Conservation (phyloP, 2,113 vertebrate genomes). For the Chlamydotis undulata region DNA sequence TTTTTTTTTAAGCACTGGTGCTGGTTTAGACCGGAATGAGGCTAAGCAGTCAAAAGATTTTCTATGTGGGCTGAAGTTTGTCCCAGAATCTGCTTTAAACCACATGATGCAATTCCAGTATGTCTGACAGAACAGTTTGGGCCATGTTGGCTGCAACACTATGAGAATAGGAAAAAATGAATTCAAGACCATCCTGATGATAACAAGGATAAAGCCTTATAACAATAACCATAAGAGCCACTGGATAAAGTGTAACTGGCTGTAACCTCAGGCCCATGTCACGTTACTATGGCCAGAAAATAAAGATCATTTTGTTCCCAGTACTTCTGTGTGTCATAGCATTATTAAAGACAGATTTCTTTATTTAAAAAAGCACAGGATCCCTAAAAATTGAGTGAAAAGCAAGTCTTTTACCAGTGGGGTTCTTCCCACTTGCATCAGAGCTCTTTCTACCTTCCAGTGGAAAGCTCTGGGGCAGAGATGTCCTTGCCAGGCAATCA, state of each 20-base stretch:
- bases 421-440: neutral
- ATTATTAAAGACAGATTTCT: conserved; percentile 9
- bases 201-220: neutral
- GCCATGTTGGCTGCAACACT: neutral
- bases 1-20: neutral
- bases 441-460: neutral
- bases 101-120: neutral
- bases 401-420: neutral
- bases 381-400: neutral
- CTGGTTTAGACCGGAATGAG: neutral
- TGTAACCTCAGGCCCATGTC: neutral
- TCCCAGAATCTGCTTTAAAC: neutral
- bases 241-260: conserved; percentile 16
- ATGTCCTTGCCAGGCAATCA: neutral
- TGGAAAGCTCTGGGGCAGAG: neutral
- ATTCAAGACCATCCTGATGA: neutral
- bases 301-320: neutral
- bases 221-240: neutral
- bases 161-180: neutral
- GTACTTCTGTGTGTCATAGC: neutral
- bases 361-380: neutral
- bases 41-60: neutral
- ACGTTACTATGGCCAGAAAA: neutral
- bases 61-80: neutral
- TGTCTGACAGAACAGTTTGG: neutral